Conservation (phyloP, 2,113 vertebrate species). For the Phycodurus eques region DNA sequence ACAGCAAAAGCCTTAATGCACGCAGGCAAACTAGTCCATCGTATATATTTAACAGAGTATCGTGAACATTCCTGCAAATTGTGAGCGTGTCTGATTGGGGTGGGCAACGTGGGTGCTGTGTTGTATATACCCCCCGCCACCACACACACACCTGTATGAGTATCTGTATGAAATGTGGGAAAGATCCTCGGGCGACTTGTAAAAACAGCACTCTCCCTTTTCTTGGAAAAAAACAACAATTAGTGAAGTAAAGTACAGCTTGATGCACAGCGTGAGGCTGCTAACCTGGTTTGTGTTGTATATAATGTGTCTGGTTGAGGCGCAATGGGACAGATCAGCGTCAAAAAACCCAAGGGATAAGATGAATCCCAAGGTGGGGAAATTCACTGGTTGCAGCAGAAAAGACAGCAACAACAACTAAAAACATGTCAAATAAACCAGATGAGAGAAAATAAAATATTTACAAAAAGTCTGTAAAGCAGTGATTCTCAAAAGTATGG, state of each 20-base stretch:
- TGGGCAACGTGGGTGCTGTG: slow-evolving; percentile 28
- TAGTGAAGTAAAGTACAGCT: not conserved
- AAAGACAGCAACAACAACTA: not conserved
- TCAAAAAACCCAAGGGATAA: not conserved
- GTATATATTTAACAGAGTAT: slow-evolving; percentile 56
- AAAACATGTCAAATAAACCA: not conserved
- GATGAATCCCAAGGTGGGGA: not conserved
- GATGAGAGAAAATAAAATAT: not conserved
- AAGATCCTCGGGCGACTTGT: slow-evolving; percentile 29
- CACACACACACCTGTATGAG: slow-evolving; percentile 33
- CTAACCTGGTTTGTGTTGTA: not conserved
- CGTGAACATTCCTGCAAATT: slow-evolving; percentile 61
- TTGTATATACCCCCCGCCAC: slow-evolving; percentile 10
- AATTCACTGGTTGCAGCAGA: not conserved
- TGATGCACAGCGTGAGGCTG: not conserved
- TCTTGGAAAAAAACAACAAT: slow-evolving; percentile 4
- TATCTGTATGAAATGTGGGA: slow-evolving; percentile 18
- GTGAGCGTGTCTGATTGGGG: slow-evolving; percentile 34
- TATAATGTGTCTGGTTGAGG: not conserved
- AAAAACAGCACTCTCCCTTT: slow-evolving; percentile 13
- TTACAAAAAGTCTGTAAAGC: no score
- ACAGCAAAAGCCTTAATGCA: slow-evolving; percentile 54
- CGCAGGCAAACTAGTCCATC: slow-evolving; percentile 51
- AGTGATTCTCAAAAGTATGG: no score
- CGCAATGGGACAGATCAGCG: not conserved